Conservation (phyloP, 2,888 invertebrate genomes). For the Kryphioiulus occultus region DNA sequence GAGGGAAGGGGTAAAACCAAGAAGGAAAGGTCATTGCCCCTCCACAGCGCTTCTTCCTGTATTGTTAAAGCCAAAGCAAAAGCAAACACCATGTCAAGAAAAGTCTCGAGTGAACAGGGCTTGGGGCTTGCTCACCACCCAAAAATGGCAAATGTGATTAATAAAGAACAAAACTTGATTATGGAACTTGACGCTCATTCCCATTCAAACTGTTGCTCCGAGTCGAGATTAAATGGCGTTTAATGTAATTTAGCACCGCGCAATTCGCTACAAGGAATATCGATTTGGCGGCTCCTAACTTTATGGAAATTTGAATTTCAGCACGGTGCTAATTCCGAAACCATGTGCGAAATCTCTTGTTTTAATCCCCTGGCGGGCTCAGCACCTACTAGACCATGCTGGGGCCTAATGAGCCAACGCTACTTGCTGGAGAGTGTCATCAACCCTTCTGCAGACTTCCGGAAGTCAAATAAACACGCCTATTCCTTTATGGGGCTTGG, state of each 20-base stretch:
- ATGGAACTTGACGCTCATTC: neutral
- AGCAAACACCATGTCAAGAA: neutral
- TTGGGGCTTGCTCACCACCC: neutral
- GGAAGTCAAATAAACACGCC: conserved; percentile 17
- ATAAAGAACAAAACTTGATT: neutral
- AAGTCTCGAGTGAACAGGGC: neutral
- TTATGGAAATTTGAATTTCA: neutral
- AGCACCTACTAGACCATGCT: neutral
- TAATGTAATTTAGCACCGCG: conserved; percentile 10
- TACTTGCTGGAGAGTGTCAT: neutral
- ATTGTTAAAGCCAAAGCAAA: neutral
- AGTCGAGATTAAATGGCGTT: neutral
- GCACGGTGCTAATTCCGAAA: neutral
- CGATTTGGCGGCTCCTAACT: neutral
- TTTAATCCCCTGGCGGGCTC: neutral
- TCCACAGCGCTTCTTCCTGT: neutral
- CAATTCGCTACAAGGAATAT: neutral
- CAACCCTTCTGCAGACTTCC: neutral
- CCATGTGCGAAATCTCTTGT: neutral
- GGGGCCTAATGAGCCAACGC: neutral
- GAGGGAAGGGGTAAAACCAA: neutral
- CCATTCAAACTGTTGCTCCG: neutral
- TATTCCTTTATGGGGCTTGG: neutral
- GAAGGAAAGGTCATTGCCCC: neutral
- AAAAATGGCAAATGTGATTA: conserved; percentile 30